Conservation (phyloP, 35 echinoderm and acorn worm genomes). For the Amphiura filiformis region DNA sequence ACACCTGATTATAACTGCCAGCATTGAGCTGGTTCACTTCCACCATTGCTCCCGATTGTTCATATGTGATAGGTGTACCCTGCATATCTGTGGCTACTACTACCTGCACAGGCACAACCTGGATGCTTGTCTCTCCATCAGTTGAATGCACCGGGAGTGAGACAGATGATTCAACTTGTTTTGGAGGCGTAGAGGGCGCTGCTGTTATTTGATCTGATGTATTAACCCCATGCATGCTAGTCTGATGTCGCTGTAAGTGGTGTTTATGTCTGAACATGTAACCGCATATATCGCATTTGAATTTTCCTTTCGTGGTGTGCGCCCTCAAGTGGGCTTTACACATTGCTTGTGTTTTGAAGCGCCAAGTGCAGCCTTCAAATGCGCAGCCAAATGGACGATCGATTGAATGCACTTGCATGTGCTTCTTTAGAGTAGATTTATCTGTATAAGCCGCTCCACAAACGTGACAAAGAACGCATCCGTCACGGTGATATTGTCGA, state of each 20-base stretch:
- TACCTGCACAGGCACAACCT: neutral
- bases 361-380: constrained; percentile 75
- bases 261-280: constrained; percentile 69
- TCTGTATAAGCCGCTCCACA: constrained; percentile 77
- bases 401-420: constrained; percentile 77
- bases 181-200: neutral
- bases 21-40: neutral
- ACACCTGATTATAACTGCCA: neutral
- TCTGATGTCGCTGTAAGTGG: constrained; percentile 70
- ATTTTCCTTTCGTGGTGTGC: constrained; percentile 62
- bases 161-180: neutral
- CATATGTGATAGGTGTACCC: neutral
- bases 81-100: neutral
- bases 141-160: neutral
- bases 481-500: constrained; percentile 63
- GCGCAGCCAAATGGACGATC: constrained; percentile 74
- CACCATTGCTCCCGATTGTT: neutral
- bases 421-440: constrained; percentile 71
- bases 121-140: neutral
- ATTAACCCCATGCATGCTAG: constrained; percentile 51
- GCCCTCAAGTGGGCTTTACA: constrained; percentile 71
- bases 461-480: constrained; percentile 74
- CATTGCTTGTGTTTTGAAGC: constrained; percentile 76
- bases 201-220: neutral
- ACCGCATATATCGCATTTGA: constrained; percentile 62